Conservation (phyloP, 1,140 invertebrate genomes). For the Scaptodrosophila lebanonensis region DNA sequence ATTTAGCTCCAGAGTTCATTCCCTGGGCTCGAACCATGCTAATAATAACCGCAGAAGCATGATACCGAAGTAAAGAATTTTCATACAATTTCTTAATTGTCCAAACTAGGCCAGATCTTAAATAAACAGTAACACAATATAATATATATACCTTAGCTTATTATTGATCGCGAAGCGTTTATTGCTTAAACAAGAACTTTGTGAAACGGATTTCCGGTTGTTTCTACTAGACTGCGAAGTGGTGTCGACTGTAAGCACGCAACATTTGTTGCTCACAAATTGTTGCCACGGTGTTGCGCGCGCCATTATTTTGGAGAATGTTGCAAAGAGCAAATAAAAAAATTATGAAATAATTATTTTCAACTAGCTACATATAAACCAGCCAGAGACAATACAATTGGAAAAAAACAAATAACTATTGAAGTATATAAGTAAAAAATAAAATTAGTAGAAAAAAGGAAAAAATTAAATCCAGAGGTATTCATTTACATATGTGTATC, state of each 20-base stretch:
- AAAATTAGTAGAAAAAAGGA: too few species aligned
- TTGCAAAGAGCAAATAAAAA: constrained; percentile 45
- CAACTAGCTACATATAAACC: constrained; percentile 41
- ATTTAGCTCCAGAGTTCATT: too few species aligned
- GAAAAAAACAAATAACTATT: constrained; percentile 48
- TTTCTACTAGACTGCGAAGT: background rate
- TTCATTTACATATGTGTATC: background rate
- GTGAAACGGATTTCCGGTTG: too few species aligned
- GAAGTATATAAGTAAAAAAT: constrained; percentile 9
- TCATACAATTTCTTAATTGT: too few species aligned
- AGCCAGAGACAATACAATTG: constrained; percentile 26
- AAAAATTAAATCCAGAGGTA: constrained; percentile 11
- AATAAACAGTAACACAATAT: too few species aligned
- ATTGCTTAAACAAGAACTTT: too few species aligned
- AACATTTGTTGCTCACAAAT: constrained; percentile 26
- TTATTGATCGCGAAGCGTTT: too few species aligned
- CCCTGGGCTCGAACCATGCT: too few species aligned
- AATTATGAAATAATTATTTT: constrained; percentile 51
- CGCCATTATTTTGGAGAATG: constrained; percentile 39
- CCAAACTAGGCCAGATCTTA: too few species aligned
- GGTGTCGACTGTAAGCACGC: constrained; percentile 19
- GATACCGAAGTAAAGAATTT: too few species aligned
- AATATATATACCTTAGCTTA: too few species aligned
- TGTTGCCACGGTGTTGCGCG: constrained; percentile 20
- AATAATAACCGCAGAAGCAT: too few species aligned